Conservation (phyloP, 2,888 invertebrate genomes). For the Melipona beecheii region DNA sequence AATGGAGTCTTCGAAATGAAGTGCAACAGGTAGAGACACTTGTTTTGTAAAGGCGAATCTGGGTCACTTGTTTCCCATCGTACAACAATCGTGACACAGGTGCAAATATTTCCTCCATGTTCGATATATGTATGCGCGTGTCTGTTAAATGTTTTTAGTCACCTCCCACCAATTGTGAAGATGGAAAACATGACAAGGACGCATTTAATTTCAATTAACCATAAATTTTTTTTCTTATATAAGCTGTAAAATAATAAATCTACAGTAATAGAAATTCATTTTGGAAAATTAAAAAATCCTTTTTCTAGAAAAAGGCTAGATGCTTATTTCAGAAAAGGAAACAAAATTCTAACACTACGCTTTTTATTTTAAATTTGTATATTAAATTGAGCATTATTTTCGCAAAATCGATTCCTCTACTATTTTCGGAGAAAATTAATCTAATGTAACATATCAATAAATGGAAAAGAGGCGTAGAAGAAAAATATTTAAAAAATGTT, state of each 20-base stretch:
- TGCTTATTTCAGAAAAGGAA: background rate
- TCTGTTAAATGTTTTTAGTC: background rate
- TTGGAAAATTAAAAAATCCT: no score
- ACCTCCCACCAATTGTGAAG: background rate
- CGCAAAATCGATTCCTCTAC: background rate
- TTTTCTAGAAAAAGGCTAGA: background rate
- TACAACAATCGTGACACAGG: constrained; percentile 17
- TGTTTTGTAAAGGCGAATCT: constrained; percentile 38
- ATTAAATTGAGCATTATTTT: background rate
- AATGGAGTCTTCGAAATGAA: constrained; percentile 32
- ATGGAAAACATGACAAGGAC: background rate
- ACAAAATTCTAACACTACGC: background rate
- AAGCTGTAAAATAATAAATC: background rate
- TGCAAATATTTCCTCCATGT: background rate
- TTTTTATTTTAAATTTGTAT: background rate
- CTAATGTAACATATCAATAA: background rate
- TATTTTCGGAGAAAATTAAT: background rate
- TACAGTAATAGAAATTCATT: background rate
- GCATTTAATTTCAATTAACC: background rate
- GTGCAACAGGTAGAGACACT: constrained; percentile 67
- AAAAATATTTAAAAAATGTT: background rate
- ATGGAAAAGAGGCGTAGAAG: background rate
- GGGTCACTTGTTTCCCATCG: constrained; percentile 38
- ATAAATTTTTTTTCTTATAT: background rate
- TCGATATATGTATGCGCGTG: background rate